Base-by-base conservation (phyloP, 2,797 vertebrate genomes). In the Protonibea diacanthus region DNA sequence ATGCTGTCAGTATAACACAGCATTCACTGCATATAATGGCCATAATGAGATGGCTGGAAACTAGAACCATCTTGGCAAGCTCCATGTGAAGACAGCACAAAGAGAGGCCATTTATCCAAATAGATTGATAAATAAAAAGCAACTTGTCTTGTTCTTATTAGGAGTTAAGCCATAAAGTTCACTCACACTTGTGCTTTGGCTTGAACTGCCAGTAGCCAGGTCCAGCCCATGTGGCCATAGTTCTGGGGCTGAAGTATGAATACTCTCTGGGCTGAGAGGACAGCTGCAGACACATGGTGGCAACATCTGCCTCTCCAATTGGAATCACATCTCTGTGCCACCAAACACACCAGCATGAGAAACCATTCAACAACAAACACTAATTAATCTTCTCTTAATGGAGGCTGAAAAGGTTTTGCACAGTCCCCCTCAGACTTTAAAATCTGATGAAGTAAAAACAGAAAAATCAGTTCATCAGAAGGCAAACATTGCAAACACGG, bases 201-300 rank as follows among this genome's bases (percentile, higher is more conserved):
- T 95, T 97, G 92, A 99, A 99, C 62, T 96, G 95, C 98, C 98
- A 99, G 94, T 99, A 98, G 12, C 97, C 96, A 0, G 98, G 98
- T 47, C 98, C 98, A 0, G 97, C 97, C 98, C 98, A 99, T 29
- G 97, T 95, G 0, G 97, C 96, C 95, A 99, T 97, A 3, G 95
- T 97, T 20, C 94, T 95, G 27, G 98, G 98, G 88, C 98, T 99
- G 92, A 99, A 99, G 93, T 99, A 99, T 5, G 98, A 99, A 64
- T 99, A 99, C 72, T 99, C 98, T 62, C 98, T 95, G 40, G 98
- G 97, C 48, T 97, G 93, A 84, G 95, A 93, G 9, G 98, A 99
- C 55, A 99, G 89, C 81, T 97, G 96, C 52, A 95, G 93, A 85
- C 97, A 97, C 96, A 99, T 96, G 18, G 94, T 94, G 63, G 88